A percentile compares a stretch with the other conserved stretches of the same genome.
Evolutionary conservation across 2,113 vertebrate species (phyloP).

Genomic region (Oplegnathus fasciatus): DNA sequence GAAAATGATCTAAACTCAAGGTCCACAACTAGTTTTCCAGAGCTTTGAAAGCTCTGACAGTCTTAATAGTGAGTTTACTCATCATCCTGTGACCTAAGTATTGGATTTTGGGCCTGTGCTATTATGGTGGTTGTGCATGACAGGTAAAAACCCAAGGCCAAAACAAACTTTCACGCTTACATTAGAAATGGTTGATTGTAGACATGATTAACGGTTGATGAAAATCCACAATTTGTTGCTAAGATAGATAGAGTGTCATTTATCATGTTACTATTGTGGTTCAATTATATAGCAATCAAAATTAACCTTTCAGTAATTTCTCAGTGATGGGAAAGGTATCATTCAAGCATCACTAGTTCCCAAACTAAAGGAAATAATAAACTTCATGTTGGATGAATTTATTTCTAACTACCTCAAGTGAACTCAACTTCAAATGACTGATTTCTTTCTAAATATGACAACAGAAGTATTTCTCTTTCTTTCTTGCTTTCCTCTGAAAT

Average conservation of each 20-base stretch:
- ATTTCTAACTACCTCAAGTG: neutral
- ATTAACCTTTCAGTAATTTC: neutral
- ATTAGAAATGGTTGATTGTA: neutral
- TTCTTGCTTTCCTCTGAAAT: conserved; percentile 22
- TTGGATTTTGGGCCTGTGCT: no score
- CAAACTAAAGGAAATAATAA: neutral
- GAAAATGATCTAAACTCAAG: neutral
- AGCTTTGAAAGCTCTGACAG: neutral
- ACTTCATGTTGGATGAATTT: neutral
- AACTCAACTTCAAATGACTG: neutral
- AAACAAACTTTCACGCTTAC: no score
- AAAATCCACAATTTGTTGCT: neutral
- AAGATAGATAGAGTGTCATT: neutral
- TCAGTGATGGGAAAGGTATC: neutral
- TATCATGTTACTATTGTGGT: neutral
- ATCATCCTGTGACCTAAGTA: no score
- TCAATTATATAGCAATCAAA: neutral
- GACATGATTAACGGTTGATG: neutral
- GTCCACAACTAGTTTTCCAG: neutral
- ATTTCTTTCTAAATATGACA: conserved; percentile 30
- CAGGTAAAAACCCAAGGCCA: no score
- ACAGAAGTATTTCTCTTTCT: conserved; percentile 24
- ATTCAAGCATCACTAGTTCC: neutral
- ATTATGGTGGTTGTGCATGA: neutral
- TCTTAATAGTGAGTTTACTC: no score